Conservation (phyloP, 2,797 vertebrate species). For the Natrix natrix region DNA sequence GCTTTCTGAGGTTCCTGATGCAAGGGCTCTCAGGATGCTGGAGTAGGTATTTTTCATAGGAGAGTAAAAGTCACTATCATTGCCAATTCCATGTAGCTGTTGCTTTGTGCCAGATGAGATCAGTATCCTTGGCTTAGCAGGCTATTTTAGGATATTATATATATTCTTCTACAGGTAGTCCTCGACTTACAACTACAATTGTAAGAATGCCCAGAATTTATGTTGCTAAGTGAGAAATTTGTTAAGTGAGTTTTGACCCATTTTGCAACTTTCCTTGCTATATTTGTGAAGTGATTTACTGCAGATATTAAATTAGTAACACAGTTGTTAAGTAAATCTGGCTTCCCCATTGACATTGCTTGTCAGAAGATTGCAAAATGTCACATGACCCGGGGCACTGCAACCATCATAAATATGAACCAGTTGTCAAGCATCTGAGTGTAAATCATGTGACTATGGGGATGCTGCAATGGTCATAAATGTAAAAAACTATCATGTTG, state of each 20-base stretch:
- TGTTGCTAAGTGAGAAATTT: background rate
- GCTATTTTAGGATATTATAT: background rate
- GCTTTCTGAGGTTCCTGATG: background rate
- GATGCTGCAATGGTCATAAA: too few relatives aligned
- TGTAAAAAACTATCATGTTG: too few relatives aligned
- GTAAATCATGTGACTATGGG: too few relatives aligned
- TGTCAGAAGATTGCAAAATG: too few relatives aligned
- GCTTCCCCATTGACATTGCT: too few relatives aligned
- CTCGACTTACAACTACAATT: background rate
- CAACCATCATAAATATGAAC: too few relatives aligned
- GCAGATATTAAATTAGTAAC: too few relatives aligned
- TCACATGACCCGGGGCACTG: too few relatives aligned
- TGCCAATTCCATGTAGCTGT: background rate
- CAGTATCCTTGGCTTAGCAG: background rate
- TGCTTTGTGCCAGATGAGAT: background rate
- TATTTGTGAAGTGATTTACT: too few relatives aligned
- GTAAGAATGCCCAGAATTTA: background rate
- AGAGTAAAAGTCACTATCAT: background rate
- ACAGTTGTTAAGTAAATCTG: too few relatives aligned
- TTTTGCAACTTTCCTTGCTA: too few relatives aligned
- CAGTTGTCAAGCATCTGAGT: too few relatives aligned
- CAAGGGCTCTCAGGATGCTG: background rate
- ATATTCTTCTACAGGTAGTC: background rate
- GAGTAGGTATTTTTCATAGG: background rate
- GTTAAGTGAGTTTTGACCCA: background rate